phyloP scores from a whole-genome alignment of 2,113 vertebrate species.

The Trochalopteron elliotii region DNA sequence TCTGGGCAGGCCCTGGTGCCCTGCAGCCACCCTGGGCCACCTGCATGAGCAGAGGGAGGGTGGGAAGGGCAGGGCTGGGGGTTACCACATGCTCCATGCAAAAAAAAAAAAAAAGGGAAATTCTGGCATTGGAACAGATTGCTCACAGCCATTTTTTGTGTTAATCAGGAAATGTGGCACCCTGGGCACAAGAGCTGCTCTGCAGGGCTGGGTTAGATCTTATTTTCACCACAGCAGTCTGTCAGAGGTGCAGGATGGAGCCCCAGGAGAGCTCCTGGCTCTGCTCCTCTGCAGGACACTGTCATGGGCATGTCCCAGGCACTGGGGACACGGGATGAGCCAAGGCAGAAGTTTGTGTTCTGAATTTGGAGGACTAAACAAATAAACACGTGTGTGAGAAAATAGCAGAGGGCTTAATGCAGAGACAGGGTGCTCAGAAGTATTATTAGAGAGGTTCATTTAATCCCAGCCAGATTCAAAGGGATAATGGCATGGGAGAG shows the following conservation, averaged over 20 bases:
- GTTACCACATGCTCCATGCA: accelerated
- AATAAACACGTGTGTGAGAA: slow-evolving; percentile 18
- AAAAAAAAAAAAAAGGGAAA: no score
- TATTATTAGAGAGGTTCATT: slow-evolving; percentile 18
- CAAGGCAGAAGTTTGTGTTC: not conserved
- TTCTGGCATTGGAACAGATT: not conserved
- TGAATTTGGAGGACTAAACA: slow-evolving; percentile 35
- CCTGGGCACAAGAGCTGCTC: not conserved
- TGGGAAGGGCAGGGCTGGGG: not conserved
- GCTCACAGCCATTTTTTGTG: accelerated
- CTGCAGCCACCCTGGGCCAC: not conserved
- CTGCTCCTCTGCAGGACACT: not conserved
- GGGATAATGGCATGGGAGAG: not conserved
- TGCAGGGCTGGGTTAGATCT: not conserved
- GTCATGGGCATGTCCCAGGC: not conserved
- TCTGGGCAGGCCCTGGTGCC: not conserved
- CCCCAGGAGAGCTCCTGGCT: not conserved
- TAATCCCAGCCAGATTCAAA: slow-evolving; percentile 28
- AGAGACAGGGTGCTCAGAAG: slow-evolving; percentile 1
- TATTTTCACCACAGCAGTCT: not conserved
- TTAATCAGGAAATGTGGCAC: not conserved
- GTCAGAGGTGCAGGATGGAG: not conserved
- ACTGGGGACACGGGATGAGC: not conserved
- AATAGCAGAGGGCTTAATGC: slow-evolving; percentile 14
- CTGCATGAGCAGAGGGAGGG: not conserved